phyloP scores from a whole-genome alignment of 2,888 invertebrate genomes.

The Oscheius sp. region DNA sequence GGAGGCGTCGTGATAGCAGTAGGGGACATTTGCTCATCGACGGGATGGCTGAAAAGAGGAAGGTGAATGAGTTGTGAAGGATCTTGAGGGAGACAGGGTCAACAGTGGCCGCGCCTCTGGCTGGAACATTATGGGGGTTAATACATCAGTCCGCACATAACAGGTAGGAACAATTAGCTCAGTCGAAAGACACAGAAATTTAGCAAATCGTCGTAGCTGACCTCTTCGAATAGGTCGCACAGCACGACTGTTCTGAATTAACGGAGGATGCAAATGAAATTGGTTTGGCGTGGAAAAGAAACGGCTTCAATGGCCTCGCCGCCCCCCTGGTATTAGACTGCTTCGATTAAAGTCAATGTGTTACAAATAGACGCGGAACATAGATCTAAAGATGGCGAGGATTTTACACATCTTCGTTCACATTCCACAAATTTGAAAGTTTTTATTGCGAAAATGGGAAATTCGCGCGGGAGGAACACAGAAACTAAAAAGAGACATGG shows the following conservation, averaged over 20 bases:
- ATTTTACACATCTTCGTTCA: background rate
- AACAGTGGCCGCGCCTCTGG: conserved; percentile 9
- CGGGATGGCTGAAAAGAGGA: conserved; percentile 26
- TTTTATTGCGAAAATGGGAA: background rate
- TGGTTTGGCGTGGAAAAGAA: conserved; percentile 20
- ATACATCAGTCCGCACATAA: conserved; percentile 9
- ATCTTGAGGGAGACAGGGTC: conserved; percentile 21
- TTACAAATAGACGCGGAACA: conserved; percentile 16
- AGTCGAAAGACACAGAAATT: background rate
- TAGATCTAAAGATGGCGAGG: background rate
- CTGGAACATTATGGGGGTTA: conserved; percentile 14
- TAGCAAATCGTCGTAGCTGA: background rate
- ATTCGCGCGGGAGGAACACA: background rate
- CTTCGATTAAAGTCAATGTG: conserved; percentile 25
- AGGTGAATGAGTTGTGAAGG: conserved; percentile 15
- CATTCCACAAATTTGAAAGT: background rate
- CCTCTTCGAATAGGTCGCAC: conserved; percentile 18
- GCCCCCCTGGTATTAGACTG: conserved; percentile 16
- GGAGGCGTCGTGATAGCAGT: conserved; percentile 22
- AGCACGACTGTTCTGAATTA: conserved; percentile 17
- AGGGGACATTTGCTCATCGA: conserved; percentile 28
- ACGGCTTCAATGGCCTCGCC: conserved; percentile 30
- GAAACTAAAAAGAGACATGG: background rate
- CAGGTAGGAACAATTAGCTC: conserved; percentile 13
- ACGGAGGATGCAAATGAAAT: conserved; percentile 30